A percentile compares a stretch with the other conserved stretches of the same genome.
These are phyloP conservation scores for Coranthus polyacanthus DNA, from an alignment of 2,797 vertebrate species.

Conservation along the genomic window DNA sequence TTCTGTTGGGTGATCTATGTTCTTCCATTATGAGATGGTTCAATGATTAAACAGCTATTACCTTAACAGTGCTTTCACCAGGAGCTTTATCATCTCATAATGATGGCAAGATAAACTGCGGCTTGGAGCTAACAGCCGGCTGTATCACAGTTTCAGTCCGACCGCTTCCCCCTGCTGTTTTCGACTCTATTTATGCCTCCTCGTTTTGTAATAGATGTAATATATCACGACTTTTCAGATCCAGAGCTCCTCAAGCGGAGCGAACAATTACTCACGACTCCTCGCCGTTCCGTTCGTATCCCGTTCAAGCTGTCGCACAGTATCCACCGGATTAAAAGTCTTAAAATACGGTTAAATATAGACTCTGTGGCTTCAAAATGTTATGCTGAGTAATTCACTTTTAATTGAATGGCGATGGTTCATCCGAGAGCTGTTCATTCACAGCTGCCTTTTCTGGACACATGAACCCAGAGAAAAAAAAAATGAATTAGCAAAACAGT, in stretches of 20 bases:
- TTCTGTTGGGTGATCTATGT: slow-evolving; percentile 9
- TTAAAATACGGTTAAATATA: slow-evolving; percentile 47
- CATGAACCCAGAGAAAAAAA: not conserved
- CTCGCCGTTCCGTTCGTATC: slow-evolving; percentile 25
- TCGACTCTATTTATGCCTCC: slow-evolving; percentile 11
- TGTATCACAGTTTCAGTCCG: slow-evolving; percentile 8
- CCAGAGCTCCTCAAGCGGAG: slow-evolving; percentile 18
- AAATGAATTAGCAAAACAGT: not conserved
- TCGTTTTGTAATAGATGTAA: slow-evolving; percentile 26
- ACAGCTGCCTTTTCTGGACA: slow-evolving; percentile 23
- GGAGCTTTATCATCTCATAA: slow-evolving; percentile 17
- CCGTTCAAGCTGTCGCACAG: slow-evolving; percentile 39
- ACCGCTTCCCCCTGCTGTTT: not conserved
- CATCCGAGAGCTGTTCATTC: slow-evolving; percentile 12
- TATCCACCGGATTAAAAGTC: slow-evolving; percentile 40
- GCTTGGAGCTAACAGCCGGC: not conserved
- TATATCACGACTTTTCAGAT: slow-evolving; percentile 24
- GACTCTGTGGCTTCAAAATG: slow-evolving; percentile 18
- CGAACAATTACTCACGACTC: slow-evolving; percentile 30
- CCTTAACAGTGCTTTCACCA: slow-evolving; percentile 12
- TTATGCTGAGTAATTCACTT: slow-evolving; percentile 29
- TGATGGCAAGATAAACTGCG: slow-evolving; percentile 25
- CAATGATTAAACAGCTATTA: slow-evolving; percentile 36
- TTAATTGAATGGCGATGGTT: slow-evolving; percentile 28
- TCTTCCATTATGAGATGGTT: slow-evolving; percentile 6